Evolutionary conservation across 2,113 vertebrate genomes (phyloP).

Genomic region (Syngnathoides biaculeatus): DNA sequence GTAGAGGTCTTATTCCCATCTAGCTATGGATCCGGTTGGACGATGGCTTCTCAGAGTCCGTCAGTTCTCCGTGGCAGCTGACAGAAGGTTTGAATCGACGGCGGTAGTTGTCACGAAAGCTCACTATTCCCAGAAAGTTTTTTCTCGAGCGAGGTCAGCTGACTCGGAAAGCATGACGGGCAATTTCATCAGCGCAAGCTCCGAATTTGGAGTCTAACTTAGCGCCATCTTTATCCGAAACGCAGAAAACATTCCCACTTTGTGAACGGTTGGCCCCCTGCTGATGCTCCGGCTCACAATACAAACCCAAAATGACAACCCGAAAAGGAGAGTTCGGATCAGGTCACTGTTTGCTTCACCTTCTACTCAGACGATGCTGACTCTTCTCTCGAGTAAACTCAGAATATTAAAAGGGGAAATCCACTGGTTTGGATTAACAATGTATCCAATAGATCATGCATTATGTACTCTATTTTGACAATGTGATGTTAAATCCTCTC

Average conservation of each 20-base stretch:
- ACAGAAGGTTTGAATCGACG: slow-evolving; percentile 45
- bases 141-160: slow-evolving; percentile 60
- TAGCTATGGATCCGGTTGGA: too few relatives aligned
- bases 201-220: slow-evolving; percentile 1
- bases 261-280: not conserved
- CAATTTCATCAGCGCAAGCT: slow-evolving; percentile 60
- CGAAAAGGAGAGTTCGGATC: not conserved
- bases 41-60: slow-evolving; percentile 26
- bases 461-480: too few relatives aligned
- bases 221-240: slow-evolving; percentile 9
- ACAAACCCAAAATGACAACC: not conserved
- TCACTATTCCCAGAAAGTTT: slow-evolving; percentile 48
- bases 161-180: slow-evolving; percentile 45
- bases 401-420: too few relatives aligned
- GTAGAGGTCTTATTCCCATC: too few relatives aligned
- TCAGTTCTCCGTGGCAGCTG: slow-evolving; percentile 34
- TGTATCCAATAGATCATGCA: too few relatives aligned
- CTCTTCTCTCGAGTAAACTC: too few relatives aligned
- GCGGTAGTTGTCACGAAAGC: slow-evolving; percentile 51
- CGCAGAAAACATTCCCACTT: not conserved
- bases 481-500: too few relatives aligned
- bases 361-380: not conserved
- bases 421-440: too few relatives aligned
- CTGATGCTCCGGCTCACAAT: not conserved
- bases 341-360: not conserved